phyloP scores from a whole-genome alignment of 2,888 invertebrate species.

The Oasisia sp. region DNA sequence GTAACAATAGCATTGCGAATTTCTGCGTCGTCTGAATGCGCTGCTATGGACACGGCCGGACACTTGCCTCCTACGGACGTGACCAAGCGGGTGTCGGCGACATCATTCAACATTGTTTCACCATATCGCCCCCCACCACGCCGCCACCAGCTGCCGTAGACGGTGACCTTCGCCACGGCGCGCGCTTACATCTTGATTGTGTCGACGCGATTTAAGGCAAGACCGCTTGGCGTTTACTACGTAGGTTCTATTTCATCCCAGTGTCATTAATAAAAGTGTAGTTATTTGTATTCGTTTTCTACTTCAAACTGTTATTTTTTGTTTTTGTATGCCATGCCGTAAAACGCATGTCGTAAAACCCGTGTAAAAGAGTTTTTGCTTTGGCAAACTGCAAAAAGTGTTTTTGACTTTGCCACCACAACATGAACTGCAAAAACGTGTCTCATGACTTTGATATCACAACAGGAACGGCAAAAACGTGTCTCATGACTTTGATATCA shows the following conservation, averaged over 20 bases:
- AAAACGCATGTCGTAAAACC: too few species aligned
- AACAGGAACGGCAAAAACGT: too few species aligned
- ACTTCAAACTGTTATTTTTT: too few species aligned
- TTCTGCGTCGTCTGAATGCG: not conserved
- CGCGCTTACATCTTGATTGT: not conserved
- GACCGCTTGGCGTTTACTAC: not conserved
- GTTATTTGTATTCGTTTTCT: too few species aligned
- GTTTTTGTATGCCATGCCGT: too few species aligned
- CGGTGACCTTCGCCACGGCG: not conserved
- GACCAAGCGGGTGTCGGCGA: not conserved
- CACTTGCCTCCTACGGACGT: not conserved
- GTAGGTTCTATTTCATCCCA: not conserved
- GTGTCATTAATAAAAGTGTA: not conserved
- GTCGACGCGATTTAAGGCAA: not conserved
- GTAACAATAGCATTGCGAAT: not conserved
- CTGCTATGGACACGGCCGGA: not conserved
- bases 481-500: too few species aligned
- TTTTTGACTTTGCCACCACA: too few species aligned
- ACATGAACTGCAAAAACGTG: too few species aligned
- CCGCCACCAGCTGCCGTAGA: not conserved
- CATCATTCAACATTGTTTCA: not conserved
- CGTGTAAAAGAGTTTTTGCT: too few species aligned
- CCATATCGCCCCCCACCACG: not conserved
- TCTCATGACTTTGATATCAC: too few species aligned
- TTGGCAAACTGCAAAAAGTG: too few species aligned